Conservation (phyloP, 2,888 invertebrate species). For the Tricholauxania praeusta region DNA sequence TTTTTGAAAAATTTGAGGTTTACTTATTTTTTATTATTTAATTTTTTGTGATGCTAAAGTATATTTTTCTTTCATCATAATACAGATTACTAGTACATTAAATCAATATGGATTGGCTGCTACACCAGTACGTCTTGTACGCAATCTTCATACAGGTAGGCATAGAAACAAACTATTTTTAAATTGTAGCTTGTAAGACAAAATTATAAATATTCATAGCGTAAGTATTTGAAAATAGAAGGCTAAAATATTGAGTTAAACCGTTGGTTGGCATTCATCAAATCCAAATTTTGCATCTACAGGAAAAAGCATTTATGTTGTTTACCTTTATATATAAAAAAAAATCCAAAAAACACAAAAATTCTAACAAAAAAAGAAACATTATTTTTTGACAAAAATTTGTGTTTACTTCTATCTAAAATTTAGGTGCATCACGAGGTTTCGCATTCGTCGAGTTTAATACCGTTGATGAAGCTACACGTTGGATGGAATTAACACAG, state of each 20-base stretch:
- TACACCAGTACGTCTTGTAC: slow-evolving; percentile 84
- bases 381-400: slow-evolving; percentile 68
- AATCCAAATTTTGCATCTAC: slow-evolving; percentile 41
- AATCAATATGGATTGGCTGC: slow-evolving; percentile 80
- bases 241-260: slow-evolving; percentile 13
- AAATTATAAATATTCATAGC: not conserved
- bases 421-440: slow-evolving; percentile 91
- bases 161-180: slow-evolving; percentile 13
- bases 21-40: too few relatives aligned
- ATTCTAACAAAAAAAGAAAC: slow-evolving; percentile 53
- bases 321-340: slow-evolving; percentile 21
- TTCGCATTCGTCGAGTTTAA: slow-evolving; percentile 95
- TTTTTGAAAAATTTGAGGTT: too few relatives aligned
- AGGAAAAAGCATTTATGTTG: slow-evolving; percentile 20
- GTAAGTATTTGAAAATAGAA: slow-evolving; percentile 34
- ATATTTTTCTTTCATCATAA: not conserved
- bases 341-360: slow-evolving; percentile 39
- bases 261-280: slow-evolving; percentile 23
- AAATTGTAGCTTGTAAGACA: not conserved
- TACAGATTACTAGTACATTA: slow-evolving; percentile 82
- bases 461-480: slow-evolving; percentile 86
- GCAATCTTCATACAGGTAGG: slow-evolving; percentile 87
- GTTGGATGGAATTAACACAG: slow-evolving; percentile 93
- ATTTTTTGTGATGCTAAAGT: not conserved
- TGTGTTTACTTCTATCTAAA: slow-evolving; percentile 75